Evolutionary conservation across 2,888 invertebrate genomes (phyloP).

Genomic region (Callinectes sapidus): DNA sequence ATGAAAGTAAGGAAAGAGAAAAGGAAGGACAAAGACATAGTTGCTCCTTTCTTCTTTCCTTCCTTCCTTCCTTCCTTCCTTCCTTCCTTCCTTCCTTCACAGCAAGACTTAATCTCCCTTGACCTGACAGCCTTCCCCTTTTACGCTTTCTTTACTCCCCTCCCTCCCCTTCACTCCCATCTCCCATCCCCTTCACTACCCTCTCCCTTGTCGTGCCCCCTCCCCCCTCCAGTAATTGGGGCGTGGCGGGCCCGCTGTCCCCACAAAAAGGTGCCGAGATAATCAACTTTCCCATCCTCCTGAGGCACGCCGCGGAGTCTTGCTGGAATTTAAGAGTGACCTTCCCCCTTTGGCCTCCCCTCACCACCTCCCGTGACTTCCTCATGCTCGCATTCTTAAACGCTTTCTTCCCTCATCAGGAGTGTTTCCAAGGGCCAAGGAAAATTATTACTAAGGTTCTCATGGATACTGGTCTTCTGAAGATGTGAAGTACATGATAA

Average conservation of each 20-base stretch:
- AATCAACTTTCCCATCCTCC: constrained; percentile 26
- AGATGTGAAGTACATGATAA: too few species aligned
- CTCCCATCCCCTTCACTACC: not conserved
- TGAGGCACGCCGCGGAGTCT: not conserved
- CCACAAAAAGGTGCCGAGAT: constrained; percentile 8
- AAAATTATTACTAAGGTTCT: not conserved
- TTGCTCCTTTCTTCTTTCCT: not conserved
- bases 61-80: not conserved
- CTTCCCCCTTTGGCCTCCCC: not conserved
- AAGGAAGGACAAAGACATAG: not conserved
- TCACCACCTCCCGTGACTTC: not conserved
- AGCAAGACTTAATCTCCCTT: constrained; percentile 25
- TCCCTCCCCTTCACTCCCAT: not conserved
- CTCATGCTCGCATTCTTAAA: not conserved
- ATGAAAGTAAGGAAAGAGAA: not conserved
- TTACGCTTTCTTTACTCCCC: not conserved
- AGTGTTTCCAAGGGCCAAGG: too few species aligned
- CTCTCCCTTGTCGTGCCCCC: not conserved
- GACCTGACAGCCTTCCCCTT: not conserved
- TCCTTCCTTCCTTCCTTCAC: constrained; percentile 3
- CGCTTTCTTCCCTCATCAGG: too few species aligned
- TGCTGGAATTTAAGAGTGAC: not conserved
- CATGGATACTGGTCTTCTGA: too few species aligned
- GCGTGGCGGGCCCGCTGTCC: constrained; percentile 21
- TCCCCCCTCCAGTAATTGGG: not conserved